Percentiles rank a stretch among this genome's conserved stretches.
These are phyloP conservation scores for Thripadectes ignobilis DNA, from an alignment of 2,797 vertebrate genomes.

Conservation along the genomic window DNA sequence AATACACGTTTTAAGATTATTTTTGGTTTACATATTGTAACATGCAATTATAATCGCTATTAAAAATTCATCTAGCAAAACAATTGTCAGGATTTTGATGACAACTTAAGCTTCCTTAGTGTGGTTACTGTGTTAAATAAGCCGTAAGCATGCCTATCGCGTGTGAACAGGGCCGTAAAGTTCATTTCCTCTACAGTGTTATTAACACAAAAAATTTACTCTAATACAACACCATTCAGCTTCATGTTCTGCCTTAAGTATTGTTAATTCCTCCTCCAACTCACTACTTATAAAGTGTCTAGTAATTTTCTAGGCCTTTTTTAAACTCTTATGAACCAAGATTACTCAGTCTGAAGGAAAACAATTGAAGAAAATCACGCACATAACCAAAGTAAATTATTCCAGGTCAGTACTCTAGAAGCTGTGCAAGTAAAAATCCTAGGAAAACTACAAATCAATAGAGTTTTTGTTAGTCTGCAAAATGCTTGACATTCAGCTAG, in stretches of 20 bases:
- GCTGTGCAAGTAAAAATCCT: neutral
- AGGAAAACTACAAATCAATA: neutral
- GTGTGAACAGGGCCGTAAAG: neutral
- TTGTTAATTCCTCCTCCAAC: neutral
- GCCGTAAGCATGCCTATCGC: neutral
- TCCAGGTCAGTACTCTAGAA: neutral
- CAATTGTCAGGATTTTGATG: neutral
- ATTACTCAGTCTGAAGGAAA: neutral
- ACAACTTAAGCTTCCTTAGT: neutral
- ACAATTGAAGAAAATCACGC: neutral
- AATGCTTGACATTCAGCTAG: neutral
- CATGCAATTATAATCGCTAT: neutral
- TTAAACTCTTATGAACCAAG: neutral
- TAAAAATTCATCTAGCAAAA: neutral
- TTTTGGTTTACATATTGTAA: neutral
- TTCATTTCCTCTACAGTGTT: constrained; percentile 4
- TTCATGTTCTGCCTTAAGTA: neutral
- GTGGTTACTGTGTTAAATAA: neutral
- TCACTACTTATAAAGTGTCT: neutral
- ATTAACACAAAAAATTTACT: neutral
- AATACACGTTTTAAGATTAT: neutral
- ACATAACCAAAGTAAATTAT: neutral
- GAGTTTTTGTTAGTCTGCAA: neutral
- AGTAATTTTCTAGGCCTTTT: neutral
- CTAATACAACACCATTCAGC: neutral